Evolutionary conservation across 2,888 invertebrate species (phyloP).

Genomic region (Agelastica alni): DNA sequence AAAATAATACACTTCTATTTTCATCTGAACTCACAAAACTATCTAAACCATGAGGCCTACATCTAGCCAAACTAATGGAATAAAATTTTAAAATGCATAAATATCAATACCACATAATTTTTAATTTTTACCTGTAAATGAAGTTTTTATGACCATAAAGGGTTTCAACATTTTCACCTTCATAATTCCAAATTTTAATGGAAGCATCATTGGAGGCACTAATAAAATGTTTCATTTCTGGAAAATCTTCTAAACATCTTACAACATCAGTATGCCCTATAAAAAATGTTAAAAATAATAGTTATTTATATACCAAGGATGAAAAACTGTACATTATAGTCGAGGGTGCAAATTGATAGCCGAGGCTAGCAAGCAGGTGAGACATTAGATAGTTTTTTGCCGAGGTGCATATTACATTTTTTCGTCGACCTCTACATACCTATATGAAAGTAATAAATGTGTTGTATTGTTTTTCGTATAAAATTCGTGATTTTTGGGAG

Average conservation of each 20-base stretch:
- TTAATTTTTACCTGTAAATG: slow-evolving; percentile 70
- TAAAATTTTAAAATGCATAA: background rate
- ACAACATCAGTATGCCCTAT: slow-evolving; percentile 91
- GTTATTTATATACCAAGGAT: background rate
- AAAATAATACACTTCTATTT: slow-evolving; percentile 82
- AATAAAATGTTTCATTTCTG: slow-evolving; percentile 75
- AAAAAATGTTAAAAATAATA: slow-evolving; percentile 1
- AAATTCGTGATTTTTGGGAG: too few species aligned
- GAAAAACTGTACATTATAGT: too few species aligned
- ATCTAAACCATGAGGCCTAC: slow-evolving; percentile 60
- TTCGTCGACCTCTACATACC: too few species aligned
- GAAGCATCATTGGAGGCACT: slow-evolving; percentile 93
- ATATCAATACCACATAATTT: background rate
- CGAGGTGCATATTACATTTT: too few species aligned
- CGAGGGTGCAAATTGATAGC: too few species aligned
- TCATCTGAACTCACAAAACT: slow-evolving; percentile 86
- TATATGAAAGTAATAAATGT: too few species aligned
- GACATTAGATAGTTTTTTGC: too few species aligned
- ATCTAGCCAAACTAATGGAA: slow-evolving; percentile 61
- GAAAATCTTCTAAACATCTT: slow-evolving; percentile 70
- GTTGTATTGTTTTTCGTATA: too few species aligned
- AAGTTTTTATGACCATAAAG: slow-evolving; percentile 86
- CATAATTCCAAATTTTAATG: slow-evolving; percentile 80
- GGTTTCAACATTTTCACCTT: slow-evolving; percentile 76
- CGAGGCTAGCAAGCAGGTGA: too few species aligned